phyloP scores from a whole-genome alignment of 2,113 vertebrate genomes.

The Smithornis capensis region DNA sequence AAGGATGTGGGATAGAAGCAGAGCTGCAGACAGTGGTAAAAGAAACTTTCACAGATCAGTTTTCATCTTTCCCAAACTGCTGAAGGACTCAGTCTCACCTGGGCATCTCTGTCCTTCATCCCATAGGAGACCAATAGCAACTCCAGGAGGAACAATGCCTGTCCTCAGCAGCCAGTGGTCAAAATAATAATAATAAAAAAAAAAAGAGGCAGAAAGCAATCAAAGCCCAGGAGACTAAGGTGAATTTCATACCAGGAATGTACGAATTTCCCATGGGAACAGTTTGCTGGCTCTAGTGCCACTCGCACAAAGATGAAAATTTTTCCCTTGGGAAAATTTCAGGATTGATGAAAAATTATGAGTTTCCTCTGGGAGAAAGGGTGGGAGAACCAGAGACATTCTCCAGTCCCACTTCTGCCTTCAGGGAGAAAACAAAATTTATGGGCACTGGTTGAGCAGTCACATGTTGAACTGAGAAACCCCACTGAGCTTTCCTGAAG shows the following conservation, averaged over 20 bases:
- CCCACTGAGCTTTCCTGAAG: constrained; percentile 14
- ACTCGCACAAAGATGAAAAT: constrained; percentile 12
- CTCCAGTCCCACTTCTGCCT: background rate
- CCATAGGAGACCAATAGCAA: background rate
- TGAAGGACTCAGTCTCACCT: background rate
- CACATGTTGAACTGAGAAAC: background rate
- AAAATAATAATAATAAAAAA: background rate
- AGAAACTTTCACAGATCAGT: background rate
- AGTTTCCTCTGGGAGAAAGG: constrained; percentile 16
- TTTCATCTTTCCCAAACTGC: background rate
- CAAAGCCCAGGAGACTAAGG: background rate
- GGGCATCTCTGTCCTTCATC: background rate
- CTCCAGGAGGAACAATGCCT: background rate
- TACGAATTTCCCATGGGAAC: constrained; percentile 38
- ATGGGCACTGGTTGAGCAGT: constrained; percentile 24
- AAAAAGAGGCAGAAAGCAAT: background rate
- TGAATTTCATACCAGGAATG: constrained; percentile 27
- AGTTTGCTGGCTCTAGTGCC: background rate
- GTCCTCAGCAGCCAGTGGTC: background rate
- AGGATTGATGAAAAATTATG: constrained; percentile 33
- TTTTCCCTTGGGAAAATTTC: constrained; percentile 30
- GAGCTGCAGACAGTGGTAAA: background rate
- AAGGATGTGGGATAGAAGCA: background rate
- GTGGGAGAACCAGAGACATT: background rate
- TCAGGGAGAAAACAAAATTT: constrained; percentile 48